A percentile compares a stretch with the other conserved stretches of the same genome.
Evolutionary conservation across 2,888 invertebrate species (phyloP).

Genomic region (Plagodis pulveraria): DNA sequence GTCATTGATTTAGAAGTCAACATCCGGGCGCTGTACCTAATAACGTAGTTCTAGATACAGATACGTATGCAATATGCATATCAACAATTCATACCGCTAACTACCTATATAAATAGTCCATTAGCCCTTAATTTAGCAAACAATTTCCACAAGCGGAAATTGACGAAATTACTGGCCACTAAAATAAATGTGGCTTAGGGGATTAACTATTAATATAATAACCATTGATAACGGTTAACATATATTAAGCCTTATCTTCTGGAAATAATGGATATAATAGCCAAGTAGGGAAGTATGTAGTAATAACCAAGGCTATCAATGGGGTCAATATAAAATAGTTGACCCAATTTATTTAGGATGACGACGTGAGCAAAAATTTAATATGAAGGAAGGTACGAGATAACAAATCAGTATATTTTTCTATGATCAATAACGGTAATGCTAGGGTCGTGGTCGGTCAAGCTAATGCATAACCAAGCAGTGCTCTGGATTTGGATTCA

Average conservation of each 20-base stretch:
- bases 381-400: slow-evolving; percentile 7
- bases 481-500: neutral
- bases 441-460: slow-evolving; percentile 3
- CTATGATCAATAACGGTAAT: slow-evolving; percentile 12
- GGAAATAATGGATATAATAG: slow-evolving; percentile 4
- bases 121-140: too few relatives aligned
- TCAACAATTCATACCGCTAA: too few relatives aligned
- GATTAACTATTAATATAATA: neutral
- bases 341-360: slow-evolving; percentile 13
- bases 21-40: too few relatives aligned
- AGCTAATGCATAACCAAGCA: slow-evolving; percentile 1
- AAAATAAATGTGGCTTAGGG: neutral
- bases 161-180: neutral
- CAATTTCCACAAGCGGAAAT: neutral
- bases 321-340: slow-evolving; percentile 9
- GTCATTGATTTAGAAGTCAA: too few relatives aligned
- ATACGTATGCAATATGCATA: too few relatives aligned
- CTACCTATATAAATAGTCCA: too few relatives aligned
- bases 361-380: slow-evolving; percentile 10
- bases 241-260: slow-evolving; percentile 1
- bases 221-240: neutral
- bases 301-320: neutral
- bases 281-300: neutral
- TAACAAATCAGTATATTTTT: slow-evolving; percentile 11
- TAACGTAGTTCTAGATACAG: too few relatives aligned